Evolutionary conservation across 1,140 invertebrate species (phyloP).

Genomic region (Harlomillsia oculata): DNA sequence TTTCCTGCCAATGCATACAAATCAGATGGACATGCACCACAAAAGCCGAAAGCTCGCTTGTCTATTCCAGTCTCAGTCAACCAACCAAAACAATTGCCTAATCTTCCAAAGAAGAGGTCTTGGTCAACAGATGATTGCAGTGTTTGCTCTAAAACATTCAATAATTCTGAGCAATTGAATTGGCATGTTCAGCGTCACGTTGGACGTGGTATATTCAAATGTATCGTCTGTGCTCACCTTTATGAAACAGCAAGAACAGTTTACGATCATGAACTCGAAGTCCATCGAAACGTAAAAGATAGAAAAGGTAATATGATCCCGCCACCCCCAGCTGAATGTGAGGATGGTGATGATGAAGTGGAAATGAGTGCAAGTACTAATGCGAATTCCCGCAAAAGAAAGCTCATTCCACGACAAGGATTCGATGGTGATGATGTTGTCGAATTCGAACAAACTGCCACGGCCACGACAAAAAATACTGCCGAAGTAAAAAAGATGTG

Average conservation of each 20-base stretch:
- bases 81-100: not conserved
- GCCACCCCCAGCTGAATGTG: not conserved
- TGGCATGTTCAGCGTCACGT: slow-evolving; percentile 32
- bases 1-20: not conserved
- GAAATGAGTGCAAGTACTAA: not conserved
- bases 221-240: slow-evolving; percentile 19
- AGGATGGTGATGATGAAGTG: not conserved
- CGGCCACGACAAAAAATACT: not conserved
- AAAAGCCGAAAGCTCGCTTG: not conserved
- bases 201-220: slow-evolving; percentile 31
- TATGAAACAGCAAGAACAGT: slow-evolving; percentile 19
- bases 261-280: slow-evolving; percentile 24
- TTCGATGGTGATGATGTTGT: not conserved
- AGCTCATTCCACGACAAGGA: not conserved
- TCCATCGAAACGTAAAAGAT: slow-evolving; percentile 12
- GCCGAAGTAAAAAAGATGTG: no score
- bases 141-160: slow-evolving; percentile 24
- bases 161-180: slow-evolving; percentile 12
- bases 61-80: not conserved
- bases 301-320: no score
- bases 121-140: slow-evolving; percentile 12
- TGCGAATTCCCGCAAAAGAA: not conserved
- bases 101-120: not conserved
- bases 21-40: no score
- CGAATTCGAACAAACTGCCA: slow-evolving; percentile 5